Base-by-base conservation (phyloP, 1,140 invertebrate genomes). In the Eupristina koningsbergeri region DNA sequence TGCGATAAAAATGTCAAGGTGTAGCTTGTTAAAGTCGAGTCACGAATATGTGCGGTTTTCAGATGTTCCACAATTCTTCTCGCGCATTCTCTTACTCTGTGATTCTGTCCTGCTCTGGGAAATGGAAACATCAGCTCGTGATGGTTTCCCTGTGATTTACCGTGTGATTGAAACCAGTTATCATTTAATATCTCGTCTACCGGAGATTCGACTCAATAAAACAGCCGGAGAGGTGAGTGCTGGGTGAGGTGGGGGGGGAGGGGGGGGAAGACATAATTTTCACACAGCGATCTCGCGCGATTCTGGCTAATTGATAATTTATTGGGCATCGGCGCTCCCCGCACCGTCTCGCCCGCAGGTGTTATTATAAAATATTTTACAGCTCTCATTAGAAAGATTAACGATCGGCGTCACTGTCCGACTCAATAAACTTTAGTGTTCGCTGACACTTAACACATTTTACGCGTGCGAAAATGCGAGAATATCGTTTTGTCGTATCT, bases 341-440 rank as follows among this genome's bases (percentile, higher is more conserved):
- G n/a, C 13, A 61, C 45, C n/a, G 26, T 15, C 29, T 47, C 69
- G 61, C 58, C 78, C 45, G 78, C 80, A 82, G 80, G 84, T 82
- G 84, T 85, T 82, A 82, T 85, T 85, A 85, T 82, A 85, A 85
- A 85, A 85, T 85, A 85, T 82, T 85, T 85, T 82, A 82, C 76
- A 85, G 80, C 84, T 82, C 84, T 85, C 80, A 85, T 85, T 85
- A 85, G 84, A 77, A 85, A 85, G 84, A 85, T 85, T 85, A 85
- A 85, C 80, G 84, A 82, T 82, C 75, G 76, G 34, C 58, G 36
- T 47, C 22, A 67, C 71, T 81, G 83, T 77, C 83, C 73, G 78
- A 80, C 73, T 85, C 84, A 82, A 82, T 85, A 85, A 85, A 85
- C 79, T 85, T 81, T 81, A 81, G 63, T 81, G 80, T 81, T 80